These are phyloP conservation scores for Battus philenor DNA, from an alignment of 1,140 invertebrate species.

Conservation along the genomic window DNA sequence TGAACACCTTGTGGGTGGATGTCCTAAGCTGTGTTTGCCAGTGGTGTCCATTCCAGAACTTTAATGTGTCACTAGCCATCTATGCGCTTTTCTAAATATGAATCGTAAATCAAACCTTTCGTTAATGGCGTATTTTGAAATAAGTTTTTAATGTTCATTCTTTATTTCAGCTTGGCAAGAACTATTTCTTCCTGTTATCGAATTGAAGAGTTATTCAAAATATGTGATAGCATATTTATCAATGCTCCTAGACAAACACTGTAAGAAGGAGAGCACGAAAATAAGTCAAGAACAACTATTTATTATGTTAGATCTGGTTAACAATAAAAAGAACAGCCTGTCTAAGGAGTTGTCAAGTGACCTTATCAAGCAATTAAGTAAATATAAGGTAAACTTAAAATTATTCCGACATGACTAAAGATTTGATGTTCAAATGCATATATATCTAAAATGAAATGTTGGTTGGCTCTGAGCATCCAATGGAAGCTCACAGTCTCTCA, in stretches of 20 bases:
- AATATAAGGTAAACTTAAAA: slow-evolving; percentile 71
- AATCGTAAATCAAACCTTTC: too few species aligned
- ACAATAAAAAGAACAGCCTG: slow-evolving; percentile 46
- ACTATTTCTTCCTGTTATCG: slow-evolving; percentile 85
- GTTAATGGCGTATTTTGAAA: too few species aligned
- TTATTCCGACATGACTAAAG: too few species aligned
- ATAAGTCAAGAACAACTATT: slow-evolving; percentile 76
- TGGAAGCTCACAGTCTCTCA: too few species aligned
- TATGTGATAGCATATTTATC: slow-evolving; percentile 84
- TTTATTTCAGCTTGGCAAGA: slow-evolving; percentile 84
- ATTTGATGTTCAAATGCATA: too few species aligned
- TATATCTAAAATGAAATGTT: too few species aligned
- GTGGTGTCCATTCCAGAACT: too few species aligned
- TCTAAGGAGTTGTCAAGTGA: slow-evolving; percentile 64
- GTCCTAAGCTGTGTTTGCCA: too few species aligned
- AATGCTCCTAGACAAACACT: slow-evolving; percentile 78
- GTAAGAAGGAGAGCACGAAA: slow-evolving; percentile 82
- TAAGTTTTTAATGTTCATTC: background rate
- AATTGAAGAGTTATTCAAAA: slow-evolving; percentile 83
- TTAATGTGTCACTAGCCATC: too few species aligned
- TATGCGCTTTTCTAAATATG: too few species aligned
- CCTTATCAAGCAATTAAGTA: slow-evolving; percentile 67
- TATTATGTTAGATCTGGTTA: slow-evolving; percentile 59
- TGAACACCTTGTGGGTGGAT: too few species aligned
- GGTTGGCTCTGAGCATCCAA: too few species aligned